phyloP scores from a whole-genome alignment of 2,797 vertebrate species.

The Taeniopygia guttata region DNA sequence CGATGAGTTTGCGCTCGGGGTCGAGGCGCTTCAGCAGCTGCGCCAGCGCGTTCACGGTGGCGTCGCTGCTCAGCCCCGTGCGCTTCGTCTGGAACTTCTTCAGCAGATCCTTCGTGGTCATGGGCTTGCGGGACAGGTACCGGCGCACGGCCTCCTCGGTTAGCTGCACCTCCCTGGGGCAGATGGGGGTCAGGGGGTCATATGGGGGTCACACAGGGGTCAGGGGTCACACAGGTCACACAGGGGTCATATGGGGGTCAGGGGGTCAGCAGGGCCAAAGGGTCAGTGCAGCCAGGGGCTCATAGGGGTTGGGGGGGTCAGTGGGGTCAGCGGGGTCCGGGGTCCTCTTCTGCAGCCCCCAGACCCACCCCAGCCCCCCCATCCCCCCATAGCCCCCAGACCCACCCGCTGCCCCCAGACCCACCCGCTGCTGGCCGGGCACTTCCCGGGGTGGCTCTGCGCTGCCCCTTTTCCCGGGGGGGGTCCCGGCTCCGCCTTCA shows the following conservation, averaged over 20 bases:
- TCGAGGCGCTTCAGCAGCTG: background rate
- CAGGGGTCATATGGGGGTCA: no score
- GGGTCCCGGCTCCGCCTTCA: background rate
- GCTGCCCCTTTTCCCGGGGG: background rate
- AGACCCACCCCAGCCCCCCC: no score
- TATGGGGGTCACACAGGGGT: no score
- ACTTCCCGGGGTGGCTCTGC: background rate
- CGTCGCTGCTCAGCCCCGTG: conserved; percentile 84
- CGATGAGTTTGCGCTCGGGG: background rate
- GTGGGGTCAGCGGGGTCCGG: background rate
- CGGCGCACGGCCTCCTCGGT: background rate
- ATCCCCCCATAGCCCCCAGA: accelerated
- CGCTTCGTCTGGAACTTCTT: conserved; percentile 89
- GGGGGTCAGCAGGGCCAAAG: no score
- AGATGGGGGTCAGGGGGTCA: no score
- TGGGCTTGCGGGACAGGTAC: conserved; percentile 75
- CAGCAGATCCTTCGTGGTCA: conserved; percentile 87
- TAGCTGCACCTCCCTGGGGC: background rate
- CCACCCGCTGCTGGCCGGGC: background rate
- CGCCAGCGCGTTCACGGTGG: conserved; percentile 70
- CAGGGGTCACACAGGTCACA: no score
- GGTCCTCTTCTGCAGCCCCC: no score
- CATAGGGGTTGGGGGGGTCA: no score
- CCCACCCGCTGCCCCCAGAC: no score
- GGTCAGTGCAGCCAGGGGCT: no score